Conservation (phyloP, 37 sponge, comb jelly and placozoan genomes). For the Agelas oroides region DNA sequence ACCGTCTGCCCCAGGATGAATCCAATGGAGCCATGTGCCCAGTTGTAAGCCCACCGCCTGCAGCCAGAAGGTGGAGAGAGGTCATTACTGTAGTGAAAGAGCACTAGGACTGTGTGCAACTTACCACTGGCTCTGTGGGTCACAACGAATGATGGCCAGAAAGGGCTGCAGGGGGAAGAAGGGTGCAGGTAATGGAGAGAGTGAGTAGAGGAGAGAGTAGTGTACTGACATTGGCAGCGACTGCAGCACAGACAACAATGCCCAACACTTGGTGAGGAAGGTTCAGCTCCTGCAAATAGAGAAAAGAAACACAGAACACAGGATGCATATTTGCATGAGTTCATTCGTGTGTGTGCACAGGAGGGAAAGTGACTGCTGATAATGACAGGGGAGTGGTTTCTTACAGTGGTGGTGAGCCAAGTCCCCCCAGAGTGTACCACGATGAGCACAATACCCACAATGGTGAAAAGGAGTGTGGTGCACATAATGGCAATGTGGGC, state of each 20-base stretch:
- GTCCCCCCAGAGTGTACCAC: constrained; percentile 36
- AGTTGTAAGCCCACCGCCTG: constrained; percentile 62
- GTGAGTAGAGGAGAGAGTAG: neutral
- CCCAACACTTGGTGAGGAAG: constrained; percentile 64
- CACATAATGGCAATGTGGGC: constrained; percentile 37
- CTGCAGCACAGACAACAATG: constrained; percentile 37
- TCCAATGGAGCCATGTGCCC: constrained; percentile 63
- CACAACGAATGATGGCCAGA: constrained; percentile 26
- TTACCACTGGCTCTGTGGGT: constrained; percentile 49
- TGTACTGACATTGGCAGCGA: constrained; percentile 66
- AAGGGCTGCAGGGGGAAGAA: constrained; percentile 8
- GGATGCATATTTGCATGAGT: no score
- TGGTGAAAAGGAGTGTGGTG: neutral
- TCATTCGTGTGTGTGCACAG: no score
- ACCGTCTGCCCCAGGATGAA: constrained; percentile 10
- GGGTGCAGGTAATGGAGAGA: no score
- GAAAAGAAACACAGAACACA: neutral
- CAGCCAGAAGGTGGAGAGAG: neutral
- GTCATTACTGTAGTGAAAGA: no score
- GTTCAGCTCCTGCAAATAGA: constrained; percentile 28
- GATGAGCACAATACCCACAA: constrained; percentile 27
- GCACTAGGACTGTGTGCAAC: no score
- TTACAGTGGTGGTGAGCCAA: constrained; percentile 40
- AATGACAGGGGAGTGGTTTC: no score
- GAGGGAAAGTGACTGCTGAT: no score